Conservation (phyloP, 2,113 vertebrate species). For the Mustela nigripes region DNA sequence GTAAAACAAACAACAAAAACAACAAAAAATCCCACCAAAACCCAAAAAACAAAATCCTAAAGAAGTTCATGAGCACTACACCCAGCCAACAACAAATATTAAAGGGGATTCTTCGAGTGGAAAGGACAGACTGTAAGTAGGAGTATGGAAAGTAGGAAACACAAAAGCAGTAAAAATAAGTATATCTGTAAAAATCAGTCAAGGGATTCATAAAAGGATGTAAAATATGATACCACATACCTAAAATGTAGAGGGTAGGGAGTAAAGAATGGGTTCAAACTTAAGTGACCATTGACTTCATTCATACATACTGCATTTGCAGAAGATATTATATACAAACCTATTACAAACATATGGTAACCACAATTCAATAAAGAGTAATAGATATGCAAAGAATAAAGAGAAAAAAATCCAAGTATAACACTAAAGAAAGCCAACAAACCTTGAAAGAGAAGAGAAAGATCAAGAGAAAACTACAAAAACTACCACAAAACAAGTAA, state of each 20-base stretch:
- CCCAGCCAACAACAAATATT: background rate
- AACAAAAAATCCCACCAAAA: too few species aligned
- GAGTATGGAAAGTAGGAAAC: background rate
- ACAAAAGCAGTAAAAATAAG: background rate
- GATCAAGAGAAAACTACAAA: background rate
- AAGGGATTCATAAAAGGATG: background rate
- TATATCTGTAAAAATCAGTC: background rate
- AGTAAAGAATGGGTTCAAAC: background rate
- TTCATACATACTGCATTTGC: background rate
- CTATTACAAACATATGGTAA: background rate
- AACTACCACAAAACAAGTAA: background rate
- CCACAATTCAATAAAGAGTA: background rate
- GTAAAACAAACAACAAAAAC: background rate
- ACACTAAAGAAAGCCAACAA: background rate
- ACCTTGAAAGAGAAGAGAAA: background rate
- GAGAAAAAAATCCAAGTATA: background rate
- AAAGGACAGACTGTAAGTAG: background rate
- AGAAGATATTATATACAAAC: background rate
- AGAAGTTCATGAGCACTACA: background rate
- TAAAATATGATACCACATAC: background rate
- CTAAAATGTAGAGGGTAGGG: background rate
- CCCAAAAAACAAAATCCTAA: background rate
- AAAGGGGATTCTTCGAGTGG: background rate
- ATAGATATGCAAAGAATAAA: background rate
- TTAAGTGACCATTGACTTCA: background rate